Base-by-base conservation (phyloP, 2,113 vertebrate genomes). In the Amia ocellicauda region DNA sequence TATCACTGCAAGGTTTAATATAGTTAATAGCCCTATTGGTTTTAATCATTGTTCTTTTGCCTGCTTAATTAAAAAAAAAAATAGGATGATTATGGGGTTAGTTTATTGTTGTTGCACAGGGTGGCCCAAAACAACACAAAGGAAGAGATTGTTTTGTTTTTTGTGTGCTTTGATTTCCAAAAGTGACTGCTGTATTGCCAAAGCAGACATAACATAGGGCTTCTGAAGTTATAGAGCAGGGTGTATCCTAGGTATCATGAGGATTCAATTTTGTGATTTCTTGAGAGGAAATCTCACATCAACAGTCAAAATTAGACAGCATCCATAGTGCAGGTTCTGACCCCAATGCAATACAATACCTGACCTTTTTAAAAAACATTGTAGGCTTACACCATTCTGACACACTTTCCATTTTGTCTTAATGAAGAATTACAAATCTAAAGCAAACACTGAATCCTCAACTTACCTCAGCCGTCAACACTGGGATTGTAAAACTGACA, bases 361-460 rank as follows among this genome's bases (percentile, higher is more conserved):
- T n/a, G n/a, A n/a, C n/a, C n/a, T n/a, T n/a, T n/a, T n/a, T n/a
- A n/a, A n/a, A 14, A 49, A 27, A 29, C 23, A 5, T 13, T 27
- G 9, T 17, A 13, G 63, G 69, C 69, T 68, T 80, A 81, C 82
- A 73, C 80, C 23, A 53, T 78, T 82, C 82, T 79, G 78, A 78
- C 74, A 69, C 73, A 72, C 19, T 73, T 71, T 82, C 85, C 81
- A 90, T n/a, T 90, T 90, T 87, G 84, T 90, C 88, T 88, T 83
- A 82, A 86, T 89, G 85, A 88, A 89, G 81, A 76, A 89, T 89
- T 86, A 90, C 89, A 80, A 84, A 90, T 90, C 84, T 84, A 82
- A 82, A 78, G 41, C 79, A 78, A 81, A 77, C 71, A 66, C 52
- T 66, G 68, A 60, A 82, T 72, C 75, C 78, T n/a, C 74, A 75